Evolutionary conservation across 2,113 vertebrate species (phyloP), one percentile per base, ranked within the genome.

Genomic region (Quiscalus mexicanus): DNA sequence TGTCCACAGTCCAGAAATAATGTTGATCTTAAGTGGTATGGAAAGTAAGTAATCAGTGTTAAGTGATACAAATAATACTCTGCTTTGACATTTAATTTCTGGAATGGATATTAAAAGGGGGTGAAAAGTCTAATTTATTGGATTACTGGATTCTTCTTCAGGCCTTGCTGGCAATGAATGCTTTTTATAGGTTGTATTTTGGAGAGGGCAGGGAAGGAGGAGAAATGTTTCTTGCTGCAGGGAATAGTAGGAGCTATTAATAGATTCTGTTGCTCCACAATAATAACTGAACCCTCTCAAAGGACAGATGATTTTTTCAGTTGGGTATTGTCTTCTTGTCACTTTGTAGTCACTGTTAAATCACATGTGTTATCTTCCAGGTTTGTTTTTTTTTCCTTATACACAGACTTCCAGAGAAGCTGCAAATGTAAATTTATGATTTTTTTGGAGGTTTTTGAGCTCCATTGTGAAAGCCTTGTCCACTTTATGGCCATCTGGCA

Each of bases 1-100:
- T 73, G 65, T 44, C 45, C 49, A 19, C 17, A 37, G 44, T 71
- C 55, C 52, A 55, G 90, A 83, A 87, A 60, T 64, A 83, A 63
- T 71, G 44, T 17, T 81, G 79, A 60, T 87, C 30, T 73, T 73
- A 37, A 65, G 70, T 41, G 52, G 53, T 28, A 60, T 18, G 74
- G 74, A 84, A 93, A 88, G 53, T 64, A 73, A 92, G 49, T 77
- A 65, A 88, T 77, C 64, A 63, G 59, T 28, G 64, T 89, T 75
- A 81, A 80, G 24, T 52, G 52, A 87, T 78, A 92, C 33, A 78
- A 67, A 41, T 68, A 95, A 37, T 42, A 37, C 19, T 60, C 42
- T 53, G 24, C 86, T 93, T 75, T 87, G 80, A 78, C 80, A 92
- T 91, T 67, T 87, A 77, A 81, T 90, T 71, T 91, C 47, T 64